These are phyloP conservation scores for Lasioglossum baleicum DNA, from an alignment of 1,140 invertebrate species.

Conservation along the genomic window DNA sequence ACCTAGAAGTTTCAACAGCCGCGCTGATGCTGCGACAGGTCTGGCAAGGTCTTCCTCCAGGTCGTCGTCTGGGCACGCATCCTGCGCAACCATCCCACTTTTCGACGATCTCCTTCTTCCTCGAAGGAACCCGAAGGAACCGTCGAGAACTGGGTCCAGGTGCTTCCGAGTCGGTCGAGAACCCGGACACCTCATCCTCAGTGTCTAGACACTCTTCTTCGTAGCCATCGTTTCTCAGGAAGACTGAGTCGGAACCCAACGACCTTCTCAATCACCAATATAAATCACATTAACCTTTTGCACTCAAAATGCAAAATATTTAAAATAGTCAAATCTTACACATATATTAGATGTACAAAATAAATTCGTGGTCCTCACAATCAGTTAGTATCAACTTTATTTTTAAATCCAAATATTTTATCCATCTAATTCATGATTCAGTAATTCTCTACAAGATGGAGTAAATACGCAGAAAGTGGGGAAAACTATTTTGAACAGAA, in stretches of 20 bases:
- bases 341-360: no score
- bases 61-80: conserved; percentile 75
- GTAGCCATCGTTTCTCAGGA: conserved; percentile 78
- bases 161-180: conserved; percentile 88
- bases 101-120: conserved; percentile 70
- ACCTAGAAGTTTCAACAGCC: conserved; percentile 76
- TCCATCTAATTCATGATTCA: no score
- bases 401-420: no score
- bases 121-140: conserved; percentile 74
- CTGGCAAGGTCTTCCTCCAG: conserved; percentile 67
- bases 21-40: conserved; percentile 77
- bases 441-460: no score
- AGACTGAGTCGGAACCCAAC: conserved; percentile 87
- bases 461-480: no score
- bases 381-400: no score
- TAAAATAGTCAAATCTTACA: no score
- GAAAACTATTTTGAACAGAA: no score
- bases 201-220: conserved; percentile 84
- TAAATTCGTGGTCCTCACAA: no score
- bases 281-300: no score
- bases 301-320: no score
- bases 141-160: conserved; percentile 71
- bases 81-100: conserved; percentile 76
- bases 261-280: conserved; percentile 14
- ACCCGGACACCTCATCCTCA: conserved; percentile 89